A percentile compares a stretch with the other conserved stretches of the same genome.
Conservation (phyloP, 2,797 vertebrate genomes). For the Sarcoramphus papa region DNA sequence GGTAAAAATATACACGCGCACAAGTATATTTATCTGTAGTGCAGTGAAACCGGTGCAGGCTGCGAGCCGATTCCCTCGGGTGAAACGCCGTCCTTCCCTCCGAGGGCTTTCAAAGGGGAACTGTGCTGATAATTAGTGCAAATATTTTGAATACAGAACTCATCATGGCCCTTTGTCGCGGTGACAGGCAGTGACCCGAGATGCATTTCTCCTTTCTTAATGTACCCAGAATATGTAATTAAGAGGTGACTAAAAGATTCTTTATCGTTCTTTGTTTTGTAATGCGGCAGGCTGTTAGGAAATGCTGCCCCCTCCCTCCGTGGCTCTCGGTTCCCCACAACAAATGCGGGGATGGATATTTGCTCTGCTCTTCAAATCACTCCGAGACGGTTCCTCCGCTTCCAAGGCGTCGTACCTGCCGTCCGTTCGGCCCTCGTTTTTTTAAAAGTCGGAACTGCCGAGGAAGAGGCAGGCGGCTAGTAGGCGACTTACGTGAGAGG, state of each 20-base stretch:
- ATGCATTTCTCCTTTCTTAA: conserved; percentile 40
- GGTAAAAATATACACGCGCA: conserved; percentile 53
- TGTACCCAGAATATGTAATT: conserved; percentile 33
- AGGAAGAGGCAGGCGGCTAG: not conserved
- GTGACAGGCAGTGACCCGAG: conserved; percentile 59
- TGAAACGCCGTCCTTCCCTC: conserved; percentile 26
- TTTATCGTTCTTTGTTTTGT: conserved; percentile 46
- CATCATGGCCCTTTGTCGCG: conserved; percentile 39
- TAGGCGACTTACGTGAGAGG: fast-evolving
- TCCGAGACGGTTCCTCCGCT: not conserved
- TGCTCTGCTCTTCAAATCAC: not conserved
- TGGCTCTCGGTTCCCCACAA: not conserved
- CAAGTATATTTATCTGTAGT: conserved; percentile 47
- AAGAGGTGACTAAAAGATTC: conserved; percentile 56
- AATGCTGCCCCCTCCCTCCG: conserved; percentile 37
- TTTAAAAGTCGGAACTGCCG: fast-evolving
- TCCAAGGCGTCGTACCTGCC: not conserved
- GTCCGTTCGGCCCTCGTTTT: fast-evolving
- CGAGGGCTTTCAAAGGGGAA: conserved; percentile 23
- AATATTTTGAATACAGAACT: conserved; percentile 65
- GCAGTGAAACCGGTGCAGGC: not conserved
- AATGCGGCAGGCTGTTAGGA: conserved; percentile 26
- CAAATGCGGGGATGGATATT: not conserved
- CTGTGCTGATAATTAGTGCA: conserved; percentile 52
- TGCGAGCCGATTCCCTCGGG: conserved; percentile 30